phyloP scores from a whole-genome alignment of 2,888 invertebrate species.

The Conus canariensis region DNA sequence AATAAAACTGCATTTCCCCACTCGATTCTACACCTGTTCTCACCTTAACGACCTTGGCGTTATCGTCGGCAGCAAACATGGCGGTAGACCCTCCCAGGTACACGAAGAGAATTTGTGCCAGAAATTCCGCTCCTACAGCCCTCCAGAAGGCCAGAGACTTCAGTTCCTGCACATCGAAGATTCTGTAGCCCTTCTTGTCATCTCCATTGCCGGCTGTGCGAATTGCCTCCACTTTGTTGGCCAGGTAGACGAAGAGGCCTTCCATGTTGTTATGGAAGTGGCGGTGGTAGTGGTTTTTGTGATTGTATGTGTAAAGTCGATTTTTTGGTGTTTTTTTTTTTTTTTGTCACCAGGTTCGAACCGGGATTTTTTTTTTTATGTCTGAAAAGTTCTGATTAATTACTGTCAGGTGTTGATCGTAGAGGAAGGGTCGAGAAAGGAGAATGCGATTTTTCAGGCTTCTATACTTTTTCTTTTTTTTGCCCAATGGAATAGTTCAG shows the following conservation, averaged over 20 bases:
- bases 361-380: not conserved
- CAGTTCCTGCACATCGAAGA: conserved; percentile 57
- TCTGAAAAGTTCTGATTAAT: not conserved
- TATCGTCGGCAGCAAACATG: conserved; percentile 42
- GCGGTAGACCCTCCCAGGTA: conserved; percentile 77
- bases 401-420: too few species aligned
- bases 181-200: conserved; percentile 43
- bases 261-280: conserved; percentile 53
- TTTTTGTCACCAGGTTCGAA: not conserved
- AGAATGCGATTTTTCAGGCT: not conserved
- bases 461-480: not conserved
- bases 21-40: not conserved
- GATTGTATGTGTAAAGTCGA: too few species aligned
- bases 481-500: not conserved
- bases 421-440: too few species aligned
- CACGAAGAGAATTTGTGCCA: conserved; percentile 77
- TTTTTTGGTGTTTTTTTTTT: too few species aligned
- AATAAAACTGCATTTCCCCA: not conserved
- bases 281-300: not conserved
- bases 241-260: conserved; percentile 61
- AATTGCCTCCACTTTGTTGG: conserved; percentile 59
- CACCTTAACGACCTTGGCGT: conserved; percentile 33
- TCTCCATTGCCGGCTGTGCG: conserved; percentile 50
- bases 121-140: conserved; percentile 77
- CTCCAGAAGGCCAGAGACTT: conserved; percentile 75